A percentile compares a stretch with the other conserved stretches of the same genome.
These are phyloP conservation scores for Alfaro cultratus DNA, from an alignment of 2,797 vertebrate species.

Conservation along the genomic window DNA sequence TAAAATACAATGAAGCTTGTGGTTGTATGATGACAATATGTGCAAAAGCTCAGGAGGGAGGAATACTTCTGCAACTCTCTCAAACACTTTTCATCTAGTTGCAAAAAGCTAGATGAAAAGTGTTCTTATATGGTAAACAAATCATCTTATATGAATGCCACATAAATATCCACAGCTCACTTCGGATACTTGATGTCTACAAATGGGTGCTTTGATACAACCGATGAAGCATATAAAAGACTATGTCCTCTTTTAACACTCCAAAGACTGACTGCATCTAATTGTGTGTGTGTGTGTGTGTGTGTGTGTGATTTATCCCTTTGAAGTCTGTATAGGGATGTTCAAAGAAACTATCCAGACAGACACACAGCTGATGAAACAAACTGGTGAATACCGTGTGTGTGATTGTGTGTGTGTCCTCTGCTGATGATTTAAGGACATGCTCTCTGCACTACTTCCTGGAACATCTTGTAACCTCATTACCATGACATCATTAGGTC, in stretches of 20 bases:
- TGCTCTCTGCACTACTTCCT: constrained; percentile 67
- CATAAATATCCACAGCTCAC: neutral
- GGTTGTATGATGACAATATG: neutral
- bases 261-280: constrained; percentile 11
- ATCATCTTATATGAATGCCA: neutral
- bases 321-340: constrained; percentile 42
- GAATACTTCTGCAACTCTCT: neutral
- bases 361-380: constrained; percentile 53
- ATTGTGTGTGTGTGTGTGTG: neutral
- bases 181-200: constrained; percentile 1
- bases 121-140: neutral
- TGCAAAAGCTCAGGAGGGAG: neutral
- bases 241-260: constrained; percentile 14
- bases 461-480: constrained; percentile 78
- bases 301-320: constrained; percentile 12
- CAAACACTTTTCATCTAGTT: neutral
- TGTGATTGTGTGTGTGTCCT: constrained; percentile 18
- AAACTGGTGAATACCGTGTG: constrained; percentile 31
- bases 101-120: too few species aligned
- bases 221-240: constrained; percentile 18
- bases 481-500: constrained; percentile 76
- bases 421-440: constrained; percentile 44
- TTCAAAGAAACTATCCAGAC: constrained; percentile 40
- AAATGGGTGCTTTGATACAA: constrained; percentile 16
- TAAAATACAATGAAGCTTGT: neutral